Conservation (phyloP, 2,113 vertebrate species). For the Microcebus lehilahytsara region DNA sequence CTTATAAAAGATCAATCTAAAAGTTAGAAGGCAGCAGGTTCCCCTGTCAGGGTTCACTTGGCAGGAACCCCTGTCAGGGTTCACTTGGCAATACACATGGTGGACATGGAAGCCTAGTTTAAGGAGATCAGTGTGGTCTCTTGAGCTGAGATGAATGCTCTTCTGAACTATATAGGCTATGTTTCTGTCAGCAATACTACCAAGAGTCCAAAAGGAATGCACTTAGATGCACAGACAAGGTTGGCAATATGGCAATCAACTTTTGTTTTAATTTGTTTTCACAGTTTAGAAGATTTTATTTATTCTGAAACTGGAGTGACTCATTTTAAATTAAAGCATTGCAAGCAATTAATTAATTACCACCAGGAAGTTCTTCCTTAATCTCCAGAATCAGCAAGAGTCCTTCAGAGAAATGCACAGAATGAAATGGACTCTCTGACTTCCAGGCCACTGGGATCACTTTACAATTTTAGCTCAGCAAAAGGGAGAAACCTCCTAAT, state of each 20-base stretch:
- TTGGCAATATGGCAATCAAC: neutral
- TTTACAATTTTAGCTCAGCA: conserved; percentile 67
- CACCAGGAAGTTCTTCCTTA: conserved; percentile 59
- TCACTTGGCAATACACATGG: neutral
- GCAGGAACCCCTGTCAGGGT: neutral
- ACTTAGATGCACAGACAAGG: neutral
- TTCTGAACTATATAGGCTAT: neutral
- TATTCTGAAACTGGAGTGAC: conserved; percentile 26
- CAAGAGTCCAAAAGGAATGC: neutral
- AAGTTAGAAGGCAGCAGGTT: too few species aligned
- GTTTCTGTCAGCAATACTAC: neutral
- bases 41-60: neutral
- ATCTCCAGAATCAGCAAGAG: conserved; percentile 63
- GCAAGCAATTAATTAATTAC: conserved; percentile 67
- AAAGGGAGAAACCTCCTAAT: conserved; percentile 66
- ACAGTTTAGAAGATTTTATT: conserved; percentile 51
- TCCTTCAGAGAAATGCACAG: conserved; percentile 53
- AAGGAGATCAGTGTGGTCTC: neutral
- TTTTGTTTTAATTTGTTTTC: conserved; percentile 63
- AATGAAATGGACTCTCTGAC: conserved; percentile 65
- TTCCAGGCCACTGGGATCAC: conserved; percentile 4
- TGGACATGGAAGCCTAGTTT: neutral
- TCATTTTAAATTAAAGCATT: conserved; percentile 55
- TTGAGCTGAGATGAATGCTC: neutral
- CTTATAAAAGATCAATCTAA: too few species aligned